Conservation (phyloP, 1,140 invertebrate species). For the Helicorthomorpha holstii region DNA sequence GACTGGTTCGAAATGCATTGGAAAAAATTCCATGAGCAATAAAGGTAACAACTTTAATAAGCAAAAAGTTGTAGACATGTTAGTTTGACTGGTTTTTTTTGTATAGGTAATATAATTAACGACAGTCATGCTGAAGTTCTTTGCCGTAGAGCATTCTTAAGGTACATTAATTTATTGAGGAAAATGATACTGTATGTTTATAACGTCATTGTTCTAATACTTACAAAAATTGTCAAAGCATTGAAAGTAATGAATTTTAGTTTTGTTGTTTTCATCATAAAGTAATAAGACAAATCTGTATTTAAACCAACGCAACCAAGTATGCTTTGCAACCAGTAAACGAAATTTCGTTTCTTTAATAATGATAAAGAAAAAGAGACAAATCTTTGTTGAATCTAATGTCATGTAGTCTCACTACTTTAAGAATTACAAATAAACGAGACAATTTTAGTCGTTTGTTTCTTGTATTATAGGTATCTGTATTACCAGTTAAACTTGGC, state of each 20-base stretch:
- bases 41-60: slow-evolving; percentile 24
- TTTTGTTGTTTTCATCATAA: too few relatives aligned
- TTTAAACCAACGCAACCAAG: too few relatives aligned
- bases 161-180: slow-evolving; percentile 26
- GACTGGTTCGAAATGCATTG: slow-evolving; percentile 82
- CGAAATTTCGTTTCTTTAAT: too few relatives aligned
- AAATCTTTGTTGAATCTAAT: neutral
- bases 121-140: slow-evolving; percentile 87
- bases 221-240: too few relatives aligned
- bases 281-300: too few relatives aligned
- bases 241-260: too few relatives aligned
- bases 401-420: neutral
- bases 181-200: neutral
- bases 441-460: neutral
- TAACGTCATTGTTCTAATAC: too few relatives aligned
- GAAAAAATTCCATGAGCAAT: slow-evolving; percentile 43
- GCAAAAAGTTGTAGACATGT: neutral
- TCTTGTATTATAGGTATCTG: slow-evolving; percentile 3
- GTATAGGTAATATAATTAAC: slow-evolving; percentile 45
- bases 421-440: too few relatives aligned
- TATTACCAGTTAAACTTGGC: slow-evolving; percentile 9
- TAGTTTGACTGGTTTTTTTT: neutral
- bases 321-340: too few relatives aligned
- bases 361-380: too few relatives aligned
- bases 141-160: slow-evolving; percentile 57